A percentile compares a stretch with the other conserved stretches of the same genome.
These are phyloP conservation scores for Phenganax marumi DNA, from an alignment of 92 coral and sea anemone genomes.

Conservation along the genomic window DNA sequence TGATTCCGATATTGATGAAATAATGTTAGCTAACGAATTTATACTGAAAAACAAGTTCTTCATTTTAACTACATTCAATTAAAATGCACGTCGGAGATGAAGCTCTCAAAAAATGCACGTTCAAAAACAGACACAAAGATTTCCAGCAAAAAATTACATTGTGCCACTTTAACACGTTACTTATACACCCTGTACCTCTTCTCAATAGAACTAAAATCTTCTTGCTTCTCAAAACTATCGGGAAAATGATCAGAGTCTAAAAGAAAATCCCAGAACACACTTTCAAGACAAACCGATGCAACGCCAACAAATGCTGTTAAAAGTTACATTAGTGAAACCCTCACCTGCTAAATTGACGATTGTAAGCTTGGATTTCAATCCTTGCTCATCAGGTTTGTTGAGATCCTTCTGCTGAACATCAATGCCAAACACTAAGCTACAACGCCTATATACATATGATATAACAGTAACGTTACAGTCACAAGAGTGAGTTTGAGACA, in stretches of 20 bases:
- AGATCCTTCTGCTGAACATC: slow-evolving; percentile 81
- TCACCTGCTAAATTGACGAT: slow-evolving; percentile 88
- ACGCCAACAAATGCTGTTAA: not conserved
- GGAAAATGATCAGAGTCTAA: slow-evolving; percentile 39
- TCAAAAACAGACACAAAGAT: too few species aligned
- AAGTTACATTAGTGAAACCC: not conserved
- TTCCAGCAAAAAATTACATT: too few species aligned
- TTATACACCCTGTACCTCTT: slow-evolving; percentile 10
- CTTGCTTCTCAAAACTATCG: slow-evolving; percentile 24
- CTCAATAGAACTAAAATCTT: slow-evolving; percentile 28
- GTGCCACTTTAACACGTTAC: not conserved
- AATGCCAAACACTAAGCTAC: slow-evolving; percentile 69
- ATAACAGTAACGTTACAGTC: not conserved
- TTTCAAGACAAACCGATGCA: not conserved
- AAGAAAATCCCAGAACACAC: not conserved
- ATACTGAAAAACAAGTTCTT: slow-evolving; percentile 52
- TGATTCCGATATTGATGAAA: slow-evolving; percentile 73
- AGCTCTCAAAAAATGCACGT: too few species aligned
- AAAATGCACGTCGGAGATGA: too few species aligned
- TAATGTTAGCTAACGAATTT: slow-evolving; percentile 74
- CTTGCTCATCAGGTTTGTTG: slow-evolving; percentile 63
- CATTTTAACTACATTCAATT: not conserved
- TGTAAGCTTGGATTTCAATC: slow-evolving; percentile 74
- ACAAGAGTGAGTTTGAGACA: not conserved
- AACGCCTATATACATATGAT: slow-evolving; percentile 57